A percentile compares a stretch with the other conserved stretches of the same genome.
Conservation (phyloP, 2,888 invertebrate genomes). For the Parnassius glacialis region DNA sequence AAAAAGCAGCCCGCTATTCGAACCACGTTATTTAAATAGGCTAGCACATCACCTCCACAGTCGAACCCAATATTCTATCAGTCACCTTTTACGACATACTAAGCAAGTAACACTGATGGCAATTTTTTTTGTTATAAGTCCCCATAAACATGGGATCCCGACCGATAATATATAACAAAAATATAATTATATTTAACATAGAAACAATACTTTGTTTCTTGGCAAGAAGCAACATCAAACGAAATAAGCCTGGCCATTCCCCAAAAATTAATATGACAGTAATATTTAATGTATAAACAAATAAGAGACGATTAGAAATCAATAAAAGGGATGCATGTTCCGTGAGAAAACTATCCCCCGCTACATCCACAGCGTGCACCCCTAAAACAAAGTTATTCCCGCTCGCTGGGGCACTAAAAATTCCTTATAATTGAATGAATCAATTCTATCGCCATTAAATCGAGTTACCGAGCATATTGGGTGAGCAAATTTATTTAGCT, state of each 20-base stretch:
- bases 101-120: too few species aligned
- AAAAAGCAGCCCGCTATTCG: too few species aligned
- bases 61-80: too few species aligned
- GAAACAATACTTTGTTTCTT: too few species aligned
- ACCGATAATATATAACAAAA: too few species aligned
- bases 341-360: conserved; percentile 73
- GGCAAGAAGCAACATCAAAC: too few species aligned
- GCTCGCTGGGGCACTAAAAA: conserved; percentile 76
- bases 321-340: conserved; percentile 52
- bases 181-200: too few species aligned
- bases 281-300: conserved; percentile 25
- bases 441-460: conserved; percentile 81
- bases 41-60: too few species aligned
- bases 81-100: too few species aligned
- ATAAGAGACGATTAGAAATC: conserved; percentile 44
- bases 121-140: too few species aligned
- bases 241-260: not conserved
- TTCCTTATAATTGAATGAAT: conserved; percentile 81
- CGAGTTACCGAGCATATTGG: conserved; percentile 81
- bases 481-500: conserved; percentile 80
- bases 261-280: conserved; percentile 17
- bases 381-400: conserved; percentile 77
- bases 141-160: too few species aligned
- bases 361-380: conserved; percentile 35
- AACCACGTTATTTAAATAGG: too few species aligned